Percentiles rank a stretch among this genome's conserved stretches.
Conservation (phyloP, 2,113 vertebrate species). For the Onychostoma macrolepis region DNA sequence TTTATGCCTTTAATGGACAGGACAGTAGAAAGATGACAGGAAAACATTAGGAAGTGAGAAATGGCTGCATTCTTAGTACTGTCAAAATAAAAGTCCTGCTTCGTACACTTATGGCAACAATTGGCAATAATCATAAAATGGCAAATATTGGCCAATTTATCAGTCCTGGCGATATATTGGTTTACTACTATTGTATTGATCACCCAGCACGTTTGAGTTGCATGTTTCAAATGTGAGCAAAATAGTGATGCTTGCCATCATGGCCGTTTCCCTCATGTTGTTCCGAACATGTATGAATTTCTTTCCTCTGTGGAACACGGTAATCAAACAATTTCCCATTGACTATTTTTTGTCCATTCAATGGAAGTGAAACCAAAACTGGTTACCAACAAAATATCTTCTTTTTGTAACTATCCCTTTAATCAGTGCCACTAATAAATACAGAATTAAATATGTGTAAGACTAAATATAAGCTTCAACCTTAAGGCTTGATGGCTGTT, state of each 20-base stretch:
- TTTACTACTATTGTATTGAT: not conserved
- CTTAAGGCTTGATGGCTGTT: not conserved
- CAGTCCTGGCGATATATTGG: not conserved
- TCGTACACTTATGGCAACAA: no score
- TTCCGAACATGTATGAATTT: not conserved
- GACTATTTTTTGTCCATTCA: not conserved
- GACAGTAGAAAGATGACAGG: no score
- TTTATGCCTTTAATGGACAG: no score
- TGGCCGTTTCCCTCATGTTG: not conserved
- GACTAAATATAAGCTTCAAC: not conserved
- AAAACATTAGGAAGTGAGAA: no score
- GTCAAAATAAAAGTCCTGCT: no score
- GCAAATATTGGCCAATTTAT: not conserved
- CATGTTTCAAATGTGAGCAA: not conserved
- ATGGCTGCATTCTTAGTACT: no score
- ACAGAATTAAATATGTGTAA: no score
- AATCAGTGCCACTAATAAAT: not conserved
- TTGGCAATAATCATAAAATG: not conserved
- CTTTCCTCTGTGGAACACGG: not conserved
- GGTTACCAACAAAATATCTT: not conserved
- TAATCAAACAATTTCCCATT: not conserved
- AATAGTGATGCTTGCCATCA: not conserved
- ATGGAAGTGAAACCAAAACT: not conserved
- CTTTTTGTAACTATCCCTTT: not conserved
- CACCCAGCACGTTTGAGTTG: not conserved